phyloP scores from a whole-genome alignment of 2,888 invertebrate genomes.

The Pogonocherus hispidulus region DNA sequence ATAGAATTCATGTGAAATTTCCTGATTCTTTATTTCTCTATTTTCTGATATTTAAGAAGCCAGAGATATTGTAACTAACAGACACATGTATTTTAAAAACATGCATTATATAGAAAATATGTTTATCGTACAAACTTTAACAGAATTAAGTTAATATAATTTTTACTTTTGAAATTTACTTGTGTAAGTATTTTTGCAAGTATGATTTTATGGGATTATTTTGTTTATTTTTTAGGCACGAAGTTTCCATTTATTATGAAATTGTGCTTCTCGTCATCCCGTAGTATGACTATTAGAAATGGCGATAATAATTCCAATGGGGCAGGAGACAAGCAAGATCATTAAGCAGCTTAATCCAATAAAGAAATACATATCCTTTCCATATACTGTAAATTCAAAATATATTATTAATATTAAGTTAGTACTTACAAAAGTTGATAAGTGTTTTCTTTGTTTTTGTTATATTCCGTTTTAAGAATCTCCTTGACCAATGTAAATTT shows the following conservation, averaged over 20 bases:
- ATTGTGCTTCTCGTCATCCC: conserved; percentile 94
- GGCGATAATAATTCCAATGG: conserved; percentile 65
- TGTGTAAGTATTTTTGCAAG: not conserved
- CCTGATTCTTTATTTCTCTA: no score
- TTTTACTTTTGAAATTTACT: not conserved
- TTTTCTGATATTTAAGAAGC: no score
- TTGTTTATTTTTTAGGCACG: conserved; percentile 78
- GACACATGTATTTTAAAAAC: no score
- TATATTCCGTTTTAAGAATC: conserved; percentile 41
- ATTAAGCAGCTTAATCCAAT: conserved; percentile 50
- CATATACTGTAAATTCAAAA: conserved; percentile 51
- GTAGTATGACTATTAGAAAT: conserved; percentile 73
- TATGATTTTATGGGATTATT: not conserved
- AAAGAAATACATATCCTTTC: conserved; percentile 61
- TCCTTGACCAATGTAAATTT: conserved; percentile 47
- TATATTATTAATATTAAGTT: conserved; percentile 43
- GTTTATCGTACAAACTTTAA: no score
- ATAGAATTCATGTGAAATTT: no score
- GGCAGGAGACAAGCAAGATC: conserved; percentile 53
- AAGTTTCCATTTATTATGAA: conserved; percentile 99
- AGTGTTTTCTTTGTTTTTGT: conserved; percentile 25
- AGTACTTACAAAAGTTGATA: conserved; percentile 38
- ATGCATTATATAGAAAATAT: no score
- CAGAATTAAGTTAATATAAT: no score
- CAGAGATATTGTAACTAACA: no score